A percentile compares a stretch with the other conserved stretches of the same genome.
Conservation (phyloP, 2,797 vertebrate species). For the Leucoraja ocellata region DNA sequence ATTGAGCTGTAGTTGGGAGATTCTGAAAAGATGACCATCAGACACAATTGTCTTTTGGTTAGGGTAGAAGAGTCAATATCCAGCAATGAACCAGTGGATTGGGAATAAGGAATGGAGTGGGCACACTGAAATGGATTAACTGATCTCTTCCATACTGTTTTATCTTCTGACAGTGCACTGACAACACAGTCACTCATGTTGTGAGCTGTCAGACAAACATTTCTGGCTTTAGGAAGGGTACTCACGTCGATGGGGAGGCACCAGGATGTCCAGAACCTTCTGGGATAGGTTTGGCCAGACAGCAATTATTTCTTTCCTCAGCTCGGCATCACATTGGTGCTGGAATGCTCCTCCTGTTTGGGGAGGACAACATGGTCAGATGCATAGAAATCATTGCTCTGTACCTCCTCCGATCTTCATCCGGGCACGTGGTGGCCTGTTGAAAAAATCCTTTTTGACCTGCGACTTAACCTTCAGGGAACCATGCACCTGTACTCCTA, state of each 20-base stretch:
- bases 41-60: background rate
- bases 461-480: too few species aligned
- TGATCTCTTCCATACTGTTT: background rate
- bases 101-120: background rate
- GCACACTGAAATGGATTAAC: background rate
- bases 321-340: constrained; percentile 74
- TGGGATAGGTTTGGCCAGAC: constrained; percentile 89
- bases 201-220: background rate
- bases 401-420: background rate
- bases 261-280: constrained; percentile 84
- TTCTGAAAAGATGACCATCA: background rate
- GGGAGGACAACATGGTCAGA: constrained; percentile 38
- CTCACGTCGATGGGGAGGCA: constrained; percentile 89
- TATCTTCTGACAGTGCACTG: background rate
- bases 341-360: constrained; percentile 73
- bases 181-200: background rate
- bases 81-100: background rate
- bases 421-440: background rate
- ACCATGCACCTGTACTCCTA: too few species aligned
- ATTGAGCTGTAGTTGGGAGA: background rate
- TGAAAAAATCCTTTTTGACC: too few species aligned
- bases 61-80: background rate
- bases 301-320: constrained; percentile 79
- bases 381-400: background rate
- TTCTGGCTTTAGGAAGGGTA: background rate